These are phyloP conservation scores for Ormyrus pomaceus DNA, from an alignment of 2,888 invertebrate genomes.

Conservation along the genomic window DNA sequence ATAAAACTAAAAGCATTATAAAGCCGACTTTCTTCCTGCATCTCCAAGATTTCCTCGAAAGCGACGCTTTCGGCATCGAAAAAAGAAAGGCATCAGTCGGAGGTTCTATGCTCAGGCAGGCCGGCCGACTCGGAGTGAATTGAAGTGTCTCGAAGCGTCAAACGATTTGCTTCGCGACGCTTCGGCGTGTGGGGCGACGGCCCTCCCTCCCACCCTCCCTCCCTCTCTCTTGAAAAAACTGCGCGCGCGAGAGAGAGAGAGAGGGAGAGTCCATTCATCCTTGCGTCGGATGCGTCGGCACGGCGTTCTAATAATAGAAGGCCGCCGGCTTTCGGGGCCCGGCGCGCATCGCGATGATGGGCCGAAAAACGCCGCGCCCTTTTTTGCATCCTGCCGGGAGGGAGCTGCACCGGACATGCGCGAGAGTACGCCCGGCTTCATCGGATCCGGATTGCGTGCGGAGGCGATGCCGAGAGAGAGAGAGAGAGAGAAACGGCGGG, in stretches of 20 bases:
- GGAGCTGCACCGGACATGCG: neutral
- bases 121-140: neutral
- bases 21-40: no score
- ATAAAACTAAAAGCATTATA: no score
- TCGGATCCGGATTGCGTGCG: neutral
- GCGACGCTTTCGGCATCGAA: no score
- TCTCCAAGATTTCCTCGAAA: no score
- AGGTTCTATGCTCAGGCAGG: no score
- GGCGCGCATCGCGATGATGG: neutral
- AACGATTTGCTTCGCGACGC: neutral
- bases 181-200: conserved; percentile 21
- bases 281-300: conserved; percentile 34
- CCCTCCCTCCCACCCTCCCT: conserved; percentile 4
- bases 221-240: neutral
- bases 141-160: conserved; percentile 2
- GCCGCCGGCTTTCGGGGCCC: conserved; percentile 3
- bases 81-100: no score
- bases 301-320: conserved; percentile 42
- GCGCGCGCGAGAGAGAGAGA: neutral
- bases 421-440: no score
- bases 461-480: conserved; percentile 9
- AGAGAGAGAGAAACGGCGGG: conserved; percentile 8
- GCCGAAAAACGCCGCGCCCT: conserved; percentile 34
- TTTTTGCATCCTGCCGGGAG: conserved; percentile 21
- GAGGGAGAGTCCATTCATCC: conserved; percentile 48